Percentiles rank a stretch among this genome's conserved stretches.
phyloP scores from a whole-genome alignment of 64 coral and sea anemone species.

The Acropora tenuis region DNA sequence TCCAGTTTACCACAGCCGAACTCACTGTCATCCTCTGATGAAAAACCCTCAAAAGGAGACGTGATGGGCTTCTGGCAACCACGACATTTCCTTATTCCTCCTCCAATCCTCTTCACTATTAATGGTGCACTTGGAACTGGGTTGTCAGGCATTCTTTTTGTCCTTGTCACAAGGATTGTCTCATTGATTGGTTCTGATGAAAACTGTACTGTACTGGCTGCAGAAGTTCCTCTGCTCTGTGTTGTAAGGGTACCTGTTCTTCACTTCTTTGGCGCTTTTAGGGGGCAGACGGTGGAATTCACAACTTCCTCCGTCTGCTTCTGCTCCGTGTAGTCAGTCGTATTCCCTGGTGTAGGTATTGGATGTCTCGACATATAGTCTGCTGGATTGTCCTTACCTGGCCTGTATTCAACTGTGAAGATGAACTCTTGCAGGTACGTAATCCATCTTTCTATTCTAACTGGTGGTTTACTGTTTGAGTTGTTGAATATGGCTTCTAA shows the following conservation, averaged over 20 bases:
- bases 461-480: too few species aligned
- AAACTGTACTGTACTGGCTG: conserved; percentile 12
- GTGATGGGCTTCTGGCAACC: not conserved
- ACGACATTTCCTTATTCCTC: not conserved
- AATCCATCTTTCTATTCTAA: too few species aligned
- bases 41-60: not conserved
- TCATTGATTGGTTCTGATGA: not conserved
- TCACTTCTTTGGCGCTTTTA: conserved; percentile 1
- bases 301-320: too few species aligned
- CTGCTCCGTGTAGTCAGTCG: too few species aligned
- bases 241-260: not conserved
- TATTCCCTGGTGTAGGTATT: too few species aligned
- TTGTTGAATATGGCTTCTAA: too few species aligned
- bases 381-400: too few species aligned
- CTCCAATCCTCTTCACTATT: not conserved
- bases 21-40: not conserved
- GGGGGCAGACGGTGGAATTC: too few species aligned
- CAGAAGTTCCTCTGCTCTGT: not conserved
- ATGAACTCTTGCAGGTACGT: too few species aligned
- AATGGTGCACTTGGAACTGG: not conserved
- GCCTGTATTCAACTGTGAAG: too few species aligned
- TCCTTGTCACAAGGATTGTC: conserved; percentile 8
- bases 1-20: conserved; percentile 27
- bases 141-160: not conserved
- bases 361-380: too few species aligned